Evolutionary conservation across 2,888 invertebrate genomes (phyloP).

Genomic region (Synanthedon tipuliformis): DNA sequence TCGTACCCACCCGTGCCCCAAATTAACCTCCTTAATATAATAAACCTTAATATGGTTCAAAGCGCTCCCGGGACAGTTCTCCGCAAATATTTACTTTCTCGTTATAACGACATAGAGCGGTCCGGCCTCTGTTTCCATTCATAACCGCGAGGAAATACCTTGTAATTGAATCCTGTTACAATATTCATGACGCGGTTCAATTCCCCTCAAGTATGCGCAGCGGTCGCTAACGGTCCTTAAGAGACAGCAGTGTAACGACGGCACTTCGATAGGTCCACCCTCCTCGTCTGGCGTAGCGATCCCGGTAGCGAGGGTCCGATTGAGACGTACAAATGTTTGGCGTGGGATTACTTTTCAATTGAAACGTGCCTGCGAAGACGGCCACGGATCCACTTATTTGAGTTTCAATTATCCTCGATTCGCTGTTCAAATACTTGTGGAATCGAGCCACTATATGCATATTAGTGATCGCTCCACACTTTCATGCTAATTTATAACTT

Average conservation of each 20-base stretch:
- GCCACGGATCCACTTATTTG: slow-evolving; percentile 54
- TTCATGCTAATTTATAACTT: too few species aligned
- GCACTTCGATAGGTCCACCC: not conserved
- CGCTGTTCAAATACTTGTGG: slow-evolving; percentile 49
- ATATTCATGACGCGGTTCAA: not conserved
- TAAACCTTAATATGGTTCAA: too few species aligned
- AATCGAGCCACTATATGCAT: slow-evolving; percentile 49
- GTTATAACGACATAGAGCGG: slow-evolving; percentile 36
- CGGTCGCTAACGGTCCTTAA: too few species aligned
- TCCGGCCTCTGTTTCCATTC: slow-evolving; percentile 38
- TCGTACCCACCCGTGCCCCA: too few species aligned
- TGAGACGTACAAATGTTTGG: slow-evolving; percentile 66
- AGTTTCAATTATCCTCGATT: slow-evolving; percentile 61
- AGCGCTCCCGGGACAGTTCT: not conserved
- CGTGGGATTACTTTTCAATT: slow-evolving; percentile 63
- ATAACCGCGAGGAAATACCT: slow-evolving; percentile 33
- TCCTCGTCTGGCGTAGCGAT: not conserved
- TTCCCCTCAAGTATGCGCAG: too few species aligned
- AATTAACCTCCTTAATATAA: too few species aligned
- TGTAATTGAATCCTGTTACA: not conserved
- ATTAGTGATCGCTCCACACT: slow-evolving; percentile 5
- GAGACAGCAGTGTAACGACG: not conserved
- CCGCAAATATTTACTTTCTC: slow-evolving; percentile 6
- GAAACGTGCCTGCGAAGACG: slow-evolving; percentile 65
- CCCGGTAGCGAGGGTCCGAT: slow-evolving; percentile 32